phyloP scores from a whole-genome alignment of 2,888 invertebrate species.

The Poecilus cupreus region DNA sequence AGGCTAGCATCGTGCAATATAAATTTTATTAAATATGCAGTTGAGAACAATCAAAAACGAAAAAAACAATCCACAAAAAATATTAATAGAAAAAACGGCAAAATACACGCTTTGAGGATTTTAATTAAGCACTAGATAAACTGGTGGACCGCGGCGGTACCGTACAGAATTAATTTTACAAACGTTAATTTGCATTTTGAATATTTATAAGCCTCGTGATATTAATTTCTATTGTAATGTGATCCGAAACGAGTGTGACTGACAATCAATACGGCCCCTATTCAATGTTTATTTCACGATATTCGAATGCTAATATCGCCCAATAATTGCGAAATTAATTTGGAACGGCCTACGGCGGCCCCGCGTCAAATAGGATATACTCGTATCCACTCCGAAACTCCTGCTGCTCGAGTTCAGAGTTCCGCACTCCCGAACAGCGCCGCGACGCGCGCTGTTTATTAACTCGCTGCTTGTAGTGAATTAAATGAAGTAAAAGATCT shows the following conservation, averaged over 20 bases:
- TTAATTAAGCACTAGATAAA: slow-evolving; percentile 58
- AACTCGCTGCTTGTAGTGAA: slow-evolving; percentile 35
- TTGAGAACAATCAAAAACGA: neutral
- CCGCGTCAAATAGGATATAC: slow-evolving; percentile 26
- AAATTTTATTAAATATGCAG: slow-evolving; percentile 26
- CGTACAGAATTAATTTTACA: slow-evolving; percentile 54
- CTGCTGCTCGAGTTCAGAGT: neutral
- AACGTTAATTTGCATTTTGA: slow-evolving; percentile 58
- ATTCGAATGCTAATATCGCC: slow-evolving; percentile 57
- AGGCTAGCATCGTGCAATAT: too few relatives aligned
- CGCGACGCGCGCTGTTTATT: slow-evolving; percentile 3
- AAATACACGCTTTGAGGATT: slow-evolving; percentile 54
- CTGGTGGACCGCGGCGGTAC: slow-evolving; percentile 50
- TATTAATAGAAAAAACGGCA: slow-evolving; percentile 37
- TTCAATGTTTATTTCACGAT: slow-evolving; percentile 56
- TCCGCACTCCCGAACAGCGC: neutral
- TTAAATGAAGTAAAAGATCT: slow-evolving; percentile 34
- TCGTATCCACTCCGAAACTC: neutral
- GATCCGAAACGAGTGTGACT: slow-evolving; percentile 60
- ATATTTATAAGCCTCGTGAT: slow-evolving; percentile 61
- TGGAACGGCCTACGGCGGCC: slow-evolving; percentile 14
- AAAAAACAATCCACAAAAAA: slow-evolving; percentile 38
- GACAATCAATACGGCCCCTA: slow-evolving; percentile 53
- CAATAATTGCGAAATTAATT: slow-evolving; percentile 52
- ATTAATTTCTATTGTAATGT: slow-evolving; percentile 65